Evolutionary conservation across 2,797 vertebrate genomes (phyloP).

Genomic region (Enteromius thamalakanensis): DNA sequence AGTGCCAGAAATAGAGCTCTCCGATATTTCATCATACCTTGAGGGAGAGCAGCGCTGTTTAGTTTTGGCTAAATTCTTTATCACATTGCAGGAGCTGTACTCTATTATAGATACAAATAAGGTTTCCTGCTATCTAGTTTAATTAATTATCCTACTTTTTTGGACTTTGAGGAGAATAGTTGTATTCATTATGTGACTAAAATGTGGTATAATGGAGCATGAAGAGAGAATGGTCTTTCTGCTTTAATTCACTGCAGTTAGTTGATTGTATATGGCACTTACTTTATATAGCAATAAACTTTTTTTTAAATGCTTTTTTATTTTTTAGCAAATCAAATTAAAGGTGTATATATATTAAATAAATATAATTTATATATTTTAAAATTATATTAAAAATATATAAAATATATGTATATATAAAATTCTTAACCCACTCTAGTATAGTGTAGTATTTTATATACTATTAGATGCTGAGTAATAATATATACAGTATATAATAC

Average conservation of each 20-base stretch:
- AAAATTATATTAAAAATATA: no score
- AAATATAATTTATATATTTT: no score
- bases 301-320: neutral
- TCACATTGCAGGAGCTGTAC: slow-evolving; percentile 33
- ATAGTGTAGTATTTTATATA: no score
- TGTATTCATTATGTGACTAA: neutral
- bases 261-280: neutral
- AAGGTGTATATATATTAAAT: no score
- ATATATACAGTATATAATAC: no score
- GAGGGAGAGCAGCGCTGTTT: slow-evolving; percentile 48
- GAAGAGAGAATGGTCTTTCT: slow-evolving; percentile 5
- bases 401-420: no score
- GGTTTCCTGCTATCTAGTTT: slow-evolving; percentile 31
- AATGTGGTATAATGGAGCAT: slow-evolving; percentile 10
- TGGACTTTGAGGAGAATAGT: neutral
- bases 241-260: neutral
- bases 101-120: slow-evolving; percentile 42
- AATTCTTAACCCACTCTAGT: no score
- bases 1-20: slow-evolving; percentile 60
- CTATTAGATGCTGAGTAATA: no score
- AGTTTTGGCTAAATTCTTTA: slow-evolving; percentile 39
- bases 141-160: slow-evolving; percentile 11
- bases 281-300: neutral
- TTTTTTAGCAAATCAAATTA: neutral
- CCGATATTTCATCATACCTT: slow-evolving; percentile 59